These are phyloP conservation scores for Phaedon cochleariae DNA, from an alignment of 2,888 invertebrate species.

Conservation along the genomic window DNA sequence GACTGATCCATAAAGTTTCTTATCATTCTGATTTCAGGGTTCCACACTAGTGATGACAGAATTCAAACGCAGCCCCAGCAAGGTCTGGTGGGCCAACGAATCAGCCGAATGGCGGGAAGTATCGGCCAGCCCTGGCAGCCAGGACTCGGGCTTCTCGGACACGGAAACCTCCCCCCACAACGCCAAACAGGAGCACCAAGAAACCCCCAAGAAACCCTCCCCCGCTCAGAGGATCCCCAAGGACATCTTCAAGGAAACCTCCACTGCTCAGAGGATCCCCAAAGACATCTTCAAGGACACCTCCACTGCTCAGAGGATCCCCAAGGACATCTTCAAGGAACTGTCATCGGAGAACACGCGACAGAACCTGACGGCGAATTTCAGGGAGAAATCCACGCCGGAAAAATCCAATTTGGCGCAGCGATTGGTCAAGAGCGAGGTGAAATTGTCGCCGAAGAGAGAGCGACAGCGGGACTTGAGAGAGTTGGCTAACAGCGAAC, in stretches of 20 bases:
- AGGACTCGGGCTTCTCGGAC: conserved; percentile 80
- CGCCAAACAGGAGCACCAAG: conserved; percentile 7
- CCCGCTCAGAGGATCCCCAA: conserved; percentile 37
- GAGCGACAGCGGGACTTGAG: background rate
- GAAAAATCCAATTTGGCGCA: conserved; percentile 44
- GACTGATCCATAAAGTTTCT: too few relatives aligned
- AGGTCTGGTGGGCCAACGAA: conserved; percentile 71
- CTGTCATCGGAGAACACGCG: conserved; percentile 33
- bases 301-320: too few relatives aligned
- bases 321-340: conserved; percentile 54
- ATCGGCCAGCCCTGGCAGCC: conserved; percentile 74
- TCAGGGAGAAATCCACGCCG: conserved; percentile 60
- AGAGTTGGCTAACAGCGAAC: conserved; percentile 39
- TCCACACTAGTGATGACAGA: conserved; percentile 65
- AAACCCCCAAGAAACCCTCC: conserved; percentile 31
- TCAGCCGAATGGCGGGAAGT: conserved; percentile 61
- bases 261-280: too few relatives aligned
- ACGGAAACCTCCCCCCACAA: conserved; percentile 73
- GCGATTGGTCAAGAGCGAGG: conserved; percentile 38
- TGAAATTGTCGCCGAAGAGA: conserved; percentile 33
- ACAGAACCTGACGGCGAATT: conserved; percentile 56
- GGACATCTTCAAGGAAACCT: too few relatives aligned
- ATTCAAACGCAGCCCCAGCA: conserved; percentile 73
- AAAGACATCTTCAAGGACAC: too few relatives aligned
- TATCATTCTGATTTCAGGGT: too few relatives aligned